phyloP scores from a whole-genome alignment of 2,797 vertebrate genomes.

The Apogon hyalosoma region DNA sequence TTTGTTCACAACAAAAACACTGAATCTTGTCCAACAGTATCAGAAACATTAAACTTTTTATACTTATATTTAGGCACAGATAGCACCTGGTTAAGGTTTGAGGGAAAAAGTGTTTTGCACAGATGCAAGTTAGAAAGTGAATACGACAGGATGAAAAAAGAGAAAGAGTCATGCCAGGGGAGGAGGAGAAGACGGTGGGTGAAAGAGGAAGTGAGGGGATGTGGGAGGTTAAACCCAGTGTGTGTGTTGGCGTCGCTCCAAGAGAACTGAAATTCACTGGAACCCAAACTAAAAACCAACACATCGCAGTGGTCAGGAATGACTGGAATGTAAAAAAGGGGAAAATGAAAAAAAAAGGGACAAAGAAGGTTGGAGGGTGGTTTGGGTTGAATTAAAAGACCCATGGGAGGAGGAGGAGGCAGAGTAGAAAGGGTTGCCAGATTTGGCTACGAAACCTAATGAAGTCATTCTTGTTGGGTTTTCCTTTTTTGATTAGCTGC shows the following conservation, averaged over 20 bases:
- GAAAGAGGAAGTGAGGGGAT: not conserved
- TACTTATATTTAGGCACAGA: too few relatives aligned
- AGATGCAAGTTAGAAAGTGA: slow-evolving; percentile 24
- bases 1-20: too few relatives aligned
- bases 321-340: slow-evolving; percentile 57
- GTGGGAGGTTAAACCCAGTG: slow-evolving; percentile 37
- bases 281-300: slow-evolving; percentile 41
- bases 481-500: not conserved
- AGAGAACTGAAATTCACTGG: slow-evolving; percentile 4
- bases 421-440: not conserved
- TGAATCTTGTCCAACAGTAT: too few relatives aligned
- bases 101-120: slow-evolving; percentile 27
- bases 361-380: slow-evolving; percentile 19
- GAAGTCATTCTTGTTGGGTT: slow-evolving; percentile 36
- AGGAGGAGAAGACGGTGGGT: slow-evolving; percentile 1
- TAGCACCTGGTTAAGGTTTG: too few relatives aligned
- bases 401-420: slow-evolving; percentile 7
- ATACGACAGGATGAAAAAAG: not conserved
- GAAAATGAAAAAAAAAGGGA: not conserved
- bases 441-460: slow-evolving; percentile 35
- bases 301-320: slow-evolving; percentile 54
- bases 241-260: slow-evolving; percentile 49
- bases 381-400: slow-evolving; percentile 17
- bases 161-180: slow-evolving; percentile 15
- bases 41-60: too few relatives aligned